Percentiles rank a stretch among this genome's conserved stretches.
phyloP scores from a whole-genome alignment of 2,888 invertebrate species.

The Meiosimyza decipiens region DNA sequence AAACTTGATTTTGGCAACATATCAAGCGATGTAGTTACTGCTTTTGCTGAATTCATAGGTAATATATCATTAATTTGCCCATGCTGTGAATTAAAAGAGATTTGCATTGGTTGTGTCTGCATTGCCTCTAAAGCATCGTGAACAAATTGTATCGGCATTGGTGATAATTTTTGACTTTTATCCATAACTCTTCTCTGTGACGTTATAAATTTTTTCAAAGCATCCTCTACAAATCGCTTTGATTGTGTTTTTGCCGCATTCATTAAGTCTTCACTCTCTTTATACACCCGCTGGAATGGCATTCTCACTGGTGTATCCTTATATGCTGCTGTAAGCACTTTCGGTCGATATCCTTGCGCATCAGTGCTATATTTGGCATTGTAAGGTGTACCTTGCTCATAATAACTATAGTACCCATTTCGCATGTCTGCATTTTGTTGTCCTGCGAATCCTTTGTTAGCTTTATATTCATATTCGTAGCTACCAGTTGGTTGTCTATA shows the following conservation, averaged over 20 bases:
- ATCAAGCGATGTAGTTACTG: neutral
- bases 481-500: conserved; percentile 64
- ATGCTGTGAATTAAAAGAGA: conserved; percentile 36
- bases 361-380: conserved; percentile 46
- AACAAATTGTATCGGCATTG: conserved; percentile 42
- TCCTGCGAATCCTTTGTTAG: conserved; percentile 58
- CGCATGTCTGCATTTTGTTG: conserved; percentile 56
- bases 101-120: conserved; percentile 39
- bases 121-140: conserved; percentile 47
- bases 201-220: neutral
- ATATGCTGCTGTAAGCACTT: conserved; percentile 39
- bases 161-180: too few relatives aligned
- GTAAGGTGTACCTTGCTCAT: conserved; percentile 43
- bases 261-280: conserved; percentile 23
- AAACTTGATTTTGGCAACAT: neutral
- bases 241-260: conserved; percentile 17
- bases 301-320: neutral
- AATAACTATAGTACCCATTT: conserved; percentile 49
- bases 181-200: too few relatives aligned
- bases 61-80: neutral
- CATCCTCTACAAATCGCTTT: conserved; percentile 6
- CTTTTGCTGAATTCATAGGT: neutral
- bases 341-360: conserved; percentile 43
- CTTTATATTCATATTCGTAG: conserved; percentile 49
- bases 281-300: conserved; percentile 4